Percentiles rank a stretch among this genome's conserved stretches.
Conservation (phyloP, 2,113 vertebrate species). For the Orcinus orca region DNA sequence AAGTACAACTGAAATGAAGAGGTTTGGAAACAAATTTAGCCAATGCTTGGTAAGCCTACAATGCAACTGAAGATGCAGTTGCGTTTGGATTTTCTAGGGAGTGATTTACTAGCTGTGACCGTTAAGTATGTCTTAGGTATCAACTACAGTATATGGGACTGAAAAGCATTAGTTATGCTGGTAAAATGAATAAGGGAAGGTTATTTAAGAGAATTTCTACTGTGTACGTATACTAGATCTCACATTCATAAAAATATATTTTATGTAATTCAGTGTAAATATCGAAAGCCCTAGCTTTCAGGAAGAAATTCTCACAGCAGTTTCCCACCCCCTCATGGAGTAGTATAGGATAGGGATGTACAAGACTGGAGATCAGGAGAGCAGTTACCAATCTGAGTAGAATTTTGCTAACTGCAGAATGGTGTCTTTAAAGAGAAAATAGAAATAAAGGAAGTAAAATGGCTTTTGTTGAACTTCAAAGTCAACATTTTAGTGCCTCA, state of each 20-base stretch:
- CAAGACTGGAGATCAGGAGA: neutral
- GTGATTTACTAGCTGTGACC: neutral
- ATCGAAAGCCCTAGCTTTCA: neutral
- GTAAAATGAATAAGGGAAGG: neutral
- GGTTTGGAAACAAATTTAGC: neutral
- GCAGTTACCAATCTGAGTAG: constrained; percentile 16
- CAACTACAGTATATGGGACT: neutral
- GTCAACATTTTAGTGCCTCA: constrained; percentile 42
- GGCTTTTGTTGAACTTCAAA: constrained; percentile 60
- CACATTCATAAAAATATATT: neutral
- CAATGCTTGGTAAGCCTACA: neutral
- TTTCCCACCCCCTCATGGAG: neutral
- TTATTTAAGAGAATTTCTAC: constrained; percentile 32
- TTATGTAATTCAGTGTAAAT: neutral
- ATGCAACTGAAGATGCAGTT: neutral
- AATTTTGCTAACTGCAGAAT: constrained; percentile 35
- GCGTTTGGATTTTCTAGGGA: neutral
- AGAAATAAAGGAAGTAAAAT: constrained; percentile 52
- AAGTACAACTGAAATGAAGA: neutral
- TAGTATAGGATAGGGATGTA: neutral
- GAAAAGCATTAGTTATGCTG: neutral
- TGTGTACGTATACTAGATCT: neutral
- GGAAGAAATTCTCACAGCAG: neutral
- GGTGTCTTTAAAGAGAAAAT: constrained; percentile 53
- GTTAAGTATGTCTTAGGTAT: neutral